Evolutionary conservation across 2,888 invertebrate species (phyloP), one percentile per base, ranked within the genome.

Genomic region (Crocallis elinguaria): DNA sequence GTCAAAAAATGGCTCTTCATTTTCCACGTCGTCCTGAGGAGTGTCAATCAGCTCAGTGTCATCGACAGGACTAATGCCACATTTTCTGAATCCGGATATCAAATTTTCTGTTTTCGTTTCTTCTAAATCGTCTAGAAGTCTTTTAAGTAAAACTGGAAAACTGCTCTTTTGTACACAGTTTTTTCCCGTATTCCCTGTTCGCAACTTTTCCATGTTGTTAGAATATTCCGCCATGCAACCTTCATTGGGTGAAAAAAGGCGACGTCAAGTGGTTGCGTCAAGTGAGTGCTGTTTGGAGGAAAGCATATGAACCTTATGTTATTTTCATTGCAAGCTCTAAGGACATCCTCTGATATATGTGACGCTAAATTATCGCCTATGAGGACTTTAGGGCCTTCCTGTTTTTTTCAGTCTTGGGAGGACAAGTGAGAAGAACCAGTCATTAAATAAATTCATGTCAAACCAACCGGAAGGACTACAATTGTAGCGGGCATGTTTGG

Each of bases 401-500:
- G 50, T 38, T 61, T 55, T 50, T n/a, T 66, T 62, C 13, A 66
- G 44, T 17, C 27, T 49, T 29, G 51, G 53, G 17, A 62, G 73
- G 74, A 58, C 21, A 23, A 56, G 49, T 11, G 36, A 53, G 9
- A 25, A 21, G 12, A 78, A 69, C 71, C 73, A 78, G 45, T 79
- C 71, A 42, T 38, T 29, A 16, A 64, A 64, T 13, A 32, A n/a
- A 6, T 3, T 7, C 19, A 43, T 36, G 33, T 73, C 70, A 60
- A 82, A 73, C 79, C 78, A 81, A 1, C 80, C 86, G 14, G 67
- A 71, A 51, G 67, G 66, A 2, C 73, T 68, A 1, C 77, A 44
- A 23, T 66, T 82, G 14, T 56, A 67, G 11, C 57, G 81, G 1
- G 23, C 1, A 23, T 23, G 5, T 2, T 23, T 23, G 5, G 23